Base-by-base conservation (phyloP, 2,797 vertebrate species). In the Peromyscus eremicus region DNA sequence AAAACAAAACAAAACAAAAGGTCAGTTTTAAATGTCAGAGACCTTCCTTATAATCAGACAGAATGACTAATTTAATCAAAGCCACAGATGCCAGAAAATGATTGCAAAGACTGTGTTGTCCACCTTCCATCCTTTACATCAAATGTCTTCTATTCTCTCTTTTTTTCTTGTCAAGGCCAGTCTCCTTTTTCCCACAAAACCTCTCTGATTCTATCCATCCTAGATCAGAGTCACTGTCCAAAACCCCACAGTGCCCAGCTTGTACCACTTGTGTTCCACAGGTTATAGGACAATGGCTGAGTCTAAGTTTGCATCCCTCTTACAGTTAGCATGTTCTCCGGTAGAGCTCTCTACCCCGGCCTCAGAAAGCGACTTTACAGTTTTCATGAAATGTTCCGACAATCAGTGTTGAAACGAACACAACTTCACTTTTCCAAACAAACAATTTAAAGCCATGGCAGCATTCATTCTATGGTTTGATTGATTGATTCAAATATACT, bases 21-120 rank as follows among this genome's bases (percentile, higher is more conserved):
- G 49, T 88, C 52, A 77, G 52, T 73, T 92, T 94, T 68, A 71
- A 96, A 75, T 92, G 75, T 66, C 86, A 92, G n/a, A 80, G 34
- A 0, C 2, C 77, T 62, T 94, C 70, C 37, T 19, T 93, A 43
- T 9, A 40, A 79, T 86, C 40, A 94, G 13, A 91, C 83, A 37
- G 84, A 43, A 71, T 80, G 70, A 86, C 27, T 49, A 10, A 70
- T 64, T 49, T 17, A 49, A 91, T 34, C 62, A 89, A 79, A 93
- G 29, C 37, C 49, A 21, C 49, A 75, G 83, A 87, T 52, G 17
- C n/a, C 43, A 23, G 27, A 60, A 81, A 83, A 64, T 70, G 40
- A 88, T 81, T 66, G 40, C 29, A 21, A 73, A 40, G 17, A 0
- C 17, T 86, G 23, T 57, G 49, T 60, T 81, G 37, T 6, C 4